Conservation (phyloP, 2,797 vertebrate species). For the Falco naumanni region DNA sequence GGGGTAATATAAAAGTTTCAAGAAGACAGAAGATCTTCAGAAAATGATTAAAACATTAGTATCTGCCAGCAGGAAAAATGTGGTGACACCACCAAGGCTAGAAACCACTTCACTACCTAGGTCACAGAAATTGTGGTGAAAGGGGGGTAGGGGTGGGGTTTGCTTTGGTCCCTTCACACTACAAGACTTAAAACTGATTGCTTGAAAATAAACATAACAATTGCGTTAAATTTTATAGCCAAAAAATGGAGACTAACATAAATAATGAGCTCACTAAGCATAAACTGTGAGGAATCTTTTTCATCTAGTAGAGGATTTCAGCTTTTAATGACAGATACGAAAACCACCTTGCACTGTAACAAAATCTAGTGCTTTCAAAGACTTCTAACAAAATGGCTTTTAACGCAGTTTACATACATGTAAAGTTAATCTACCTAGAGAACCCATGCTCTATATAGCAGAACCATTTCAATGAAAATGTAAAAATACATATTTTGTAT, state of each 20-base stretch:
- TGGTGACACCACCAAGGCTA: neutral
- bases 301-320: neutral
- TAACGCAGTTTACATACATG: fast-evolving
- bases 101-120: neutral
- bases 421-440: neutral
- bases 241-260: neutral
- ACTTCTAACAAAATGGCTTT: neutral
- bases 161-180: neutral
- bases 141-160: fast-evolving
- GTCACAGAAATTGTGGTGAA: neutral
- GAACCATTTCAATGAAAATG: neutral
- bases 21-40: neutral
- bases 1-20: neutral
- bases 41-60: neutral
- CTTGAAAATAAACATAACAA: neutral
- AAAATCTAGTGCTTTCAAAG: neutral
- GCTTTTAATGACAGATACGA: neutral
- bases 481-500: neutral
- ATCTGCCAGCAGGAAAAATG: neutral
- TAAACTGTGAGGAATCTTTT: neutral
- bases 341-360: neutral
- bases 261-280: neutral
- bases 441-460: neutral
- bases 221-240: neutral
- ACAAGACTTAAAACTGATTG: neutral